Base-by-base conservation (phyloP, 2,888 invertebrate genomes). In the Tenthredo livida region DNA sequence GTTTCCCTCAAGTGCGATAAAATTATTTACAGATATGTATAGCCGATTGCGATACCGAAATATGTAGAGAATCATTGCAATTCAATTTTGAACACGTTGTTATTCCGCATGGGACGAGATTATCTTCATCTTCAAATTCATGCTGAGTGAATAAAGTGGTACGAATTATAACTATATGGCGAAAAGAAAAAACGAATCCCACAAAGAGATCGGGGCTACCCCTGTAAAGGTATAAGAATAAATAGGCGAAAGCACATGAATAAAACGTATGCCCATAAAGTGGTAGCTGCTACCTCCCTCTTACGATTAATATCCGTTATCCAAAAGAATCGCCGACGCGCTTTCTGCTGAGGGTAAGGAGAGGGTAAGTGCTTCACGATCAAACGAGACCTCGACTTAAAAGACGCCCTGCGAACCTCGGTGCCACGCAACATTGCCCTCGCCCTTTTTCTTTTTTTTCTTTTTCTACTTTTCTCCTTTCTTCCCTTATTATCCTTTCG, bases 301-400 rank as follows among this genome's bases (percentile, higher is more conserved):
- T 61, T 25, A 61, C 61, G 61, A 61, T 72, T 72, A 72, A 72
- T 72, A 72, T 72, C 70, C 70, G 70, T 43, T 73, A 40, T 40
- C 70, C 33, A 72, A 72, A 72, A 72, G 70, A 72, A 29, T 72
- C 40, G 70, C 70, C 70, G 40, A n/a, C 33, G 70, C 33, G 70
- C 70, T 72, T 73, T 73, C 15, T n/a, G 25, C 17, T 12, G 43
- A 43, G 40, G 21, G 12, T 12, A 33, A 65, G 25, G 67, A 12
- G 29, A 7, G 43, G 73, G 73, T 25, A 73, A 73, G 43, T 73
- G 73, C 43, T 43, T 40, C 43, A 15, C 43, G 73, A 73, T 73
- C 73, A 43, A 73, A 73, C 73, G 73, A 73, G 73, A 73, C 43
- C 43, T 73, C 43, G 73, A 73, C 73, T 73, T 40, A 43, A 73